phyloP scores from a whole-genome alignment of 2,113 vertebrate genomes.

The Cavia aperea region DNA sequence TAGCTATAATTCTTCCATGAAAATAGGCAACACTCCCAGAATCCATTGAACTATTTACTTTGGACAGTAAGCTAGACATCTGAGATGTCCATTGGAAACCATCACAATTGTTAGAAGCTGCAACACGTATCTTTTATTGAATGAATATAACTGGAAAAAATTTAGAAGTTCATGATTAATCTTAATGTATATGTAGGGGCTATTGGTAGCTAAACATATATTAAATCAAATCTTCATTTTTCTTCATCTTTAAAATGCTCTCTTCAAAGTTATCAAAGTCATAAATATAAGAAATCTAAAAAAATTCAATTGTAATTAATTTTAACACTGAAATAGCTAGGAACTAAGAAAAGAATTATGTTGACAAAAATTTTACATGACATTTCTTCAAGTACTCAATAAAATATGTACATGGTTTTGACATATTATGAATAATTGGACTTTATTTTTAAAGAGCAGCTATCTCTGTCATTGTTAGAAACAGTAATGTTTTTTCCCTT shows the following conservation, averaged over 20 bases:
- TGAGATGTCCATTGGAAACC: background rate
- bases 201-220: background rate
- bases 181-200: background rate
- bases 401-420: background rate
- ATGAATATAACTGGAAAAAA: background rate
- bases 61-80: constrained; percentile 33
- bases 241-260: constrained; percentile 13
- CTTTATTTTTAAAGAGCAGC: background rate
- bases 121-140: constrained; percentile 15
- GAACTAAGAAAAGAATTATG: constrained; percentile 3
- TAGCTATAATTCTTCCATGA: background rate
- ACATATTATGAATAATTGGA: background rate
- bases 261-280: constrained; percentile 34
- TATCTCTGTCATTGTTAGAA: background rate
- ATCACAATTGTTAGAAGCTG: background rate
- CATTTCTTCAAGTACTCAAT: constrained; percentile 21
- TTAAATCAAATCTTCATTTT: background rate
- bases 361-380: constrained; percentile 18
- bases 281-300: background rate
- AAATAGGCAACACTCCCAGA: background rate
- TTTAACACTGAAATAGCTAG: constrained; percentile 11
- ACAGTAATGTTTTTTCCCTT: background rate
- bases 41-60: background rate
- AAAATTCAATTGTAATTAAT: constrained; percentile 3
- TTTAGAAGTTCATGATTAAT: constrained; percentile 16